These are phyloP conservation scores for Microcebus lehilahytsara DNA, from an alignment of 2,113 vertebrate genomes.

Conservation along the genomic window DNA sequence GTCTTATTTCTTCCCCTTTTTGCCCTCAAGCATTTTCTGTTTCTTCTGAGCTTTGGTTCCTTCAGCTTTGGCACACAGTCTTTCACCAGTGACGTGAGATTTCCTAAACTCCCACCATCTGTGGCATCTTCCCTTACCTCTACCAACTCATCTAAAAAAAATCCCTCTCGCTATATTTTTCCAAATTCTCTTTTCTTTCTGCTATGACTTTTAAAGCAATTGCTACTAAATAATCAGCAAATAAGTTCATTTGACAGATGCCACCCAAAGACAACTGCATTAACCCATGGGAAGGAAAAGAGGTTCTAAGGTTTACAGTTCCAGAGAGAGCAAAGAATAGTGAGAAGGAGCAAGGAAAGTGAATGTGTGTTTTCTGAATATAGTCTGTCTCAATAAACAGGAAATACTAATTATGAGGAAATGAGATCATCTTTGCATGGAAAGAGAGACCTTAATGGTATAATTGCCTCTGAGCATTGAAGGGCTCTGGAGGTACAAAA, in stretches of 20 bases:
- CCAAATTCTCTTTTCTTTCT: neutral
- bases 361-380: neutral
- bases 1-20: neutral
- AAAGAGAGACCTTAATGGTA: conserved; percentile 57
- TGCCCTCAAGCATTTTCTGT: neutral
- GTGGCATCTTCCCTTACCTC: neutral
- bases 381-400: conserved; percentile 34
- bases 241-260: conserved; percentile 10
- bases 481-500: conserved; percentile 66
- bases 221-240: neutral
- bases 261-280: neutral
- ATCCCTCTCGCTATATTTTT: neutral
- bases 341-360: neutral
- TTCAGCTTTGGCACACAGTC: neutral
- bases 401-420: conserved; percentile 68
- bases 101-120: neutral
- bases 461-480: conserved; percentile 65
- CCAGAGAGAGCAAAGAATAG: neutral
- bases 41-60: neutral
- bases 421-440: conserved; percentile 48
- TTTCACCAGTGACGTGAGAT: neutral
- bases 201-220: neutral
- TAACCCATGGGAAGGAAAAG: neutral
- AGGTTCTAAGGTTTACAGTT: neutral
- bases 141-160: neutral